Conservation (phyloP, 2,888 invertebrate species). For the Morpho deidamia region DNA sequence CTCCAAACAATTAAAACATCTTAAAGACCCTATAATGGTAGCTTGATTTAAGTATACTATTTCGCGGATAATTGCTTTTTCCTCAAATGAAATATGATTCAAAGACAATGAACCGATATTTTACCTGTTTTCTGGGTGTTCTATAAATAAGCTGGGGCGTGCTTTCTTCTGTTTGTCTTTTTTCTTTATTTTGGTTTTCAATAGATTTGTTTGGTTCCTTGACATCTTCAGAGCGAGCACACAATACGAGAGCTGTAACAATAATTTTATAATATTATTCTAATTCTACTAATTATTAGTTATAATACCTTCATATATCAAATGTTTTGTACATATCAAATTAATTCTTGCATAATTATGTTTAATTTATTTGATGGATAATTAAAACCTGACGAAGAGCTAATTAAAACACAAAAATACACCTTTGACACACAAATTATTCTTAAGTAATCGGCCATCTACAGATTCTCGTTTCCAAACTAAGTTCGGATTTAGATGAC, state of each 20-base stretch:
- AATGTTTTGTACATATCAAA: too few relatives aligned
- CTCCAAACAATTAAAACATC: too few relatives aligned
- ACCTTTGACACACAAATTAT: background rate
- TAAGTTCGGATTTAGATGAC: slow-evolving; percentile 6
- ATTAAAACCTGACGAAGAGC: background rate
- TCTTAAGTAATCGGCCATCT: background rate
- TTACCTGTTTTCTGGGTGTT: slow-evolving; percentile 58
- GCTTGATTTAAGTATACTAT: too few relatives aligned
- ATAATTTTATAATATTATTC: slow-evolving; percentile 13
- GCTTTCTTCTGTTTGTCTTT: slow-evolving; percentile 54
- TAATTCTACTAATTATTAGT: too few relatives aligned
- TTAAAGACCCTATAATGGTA: too few relatives aligned
- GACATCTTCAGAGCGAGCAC: slow-evolving; percentile 53
- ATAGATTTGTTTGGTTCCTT: slow-evolving; percentile 40
- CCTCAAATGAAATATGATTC: background rate
- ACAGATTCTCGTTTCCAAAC: background rate
- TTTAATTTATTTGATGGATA: too few relatives aligned
- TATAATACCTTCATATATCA: too few relatives aligned
- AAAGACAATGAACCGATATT: background rate
- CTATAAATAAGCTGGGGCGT: slow-evolving; percentile 51
- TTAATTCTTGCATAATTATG: too few relatives aligned
- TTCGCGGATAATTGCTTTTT: too few relatives aligned
- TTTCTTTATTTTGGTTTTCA: slow-evolving; percentile 47
- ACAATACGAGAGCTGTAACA: slow-evolving; percentile 58
- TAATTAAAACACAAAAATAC: background rate